A percentile compares a stretch with the other conserved stretches of the same genome.
Conservation (phyloP, 2,888 invertebrate species). For the Oxytorus armatus region DNA sequence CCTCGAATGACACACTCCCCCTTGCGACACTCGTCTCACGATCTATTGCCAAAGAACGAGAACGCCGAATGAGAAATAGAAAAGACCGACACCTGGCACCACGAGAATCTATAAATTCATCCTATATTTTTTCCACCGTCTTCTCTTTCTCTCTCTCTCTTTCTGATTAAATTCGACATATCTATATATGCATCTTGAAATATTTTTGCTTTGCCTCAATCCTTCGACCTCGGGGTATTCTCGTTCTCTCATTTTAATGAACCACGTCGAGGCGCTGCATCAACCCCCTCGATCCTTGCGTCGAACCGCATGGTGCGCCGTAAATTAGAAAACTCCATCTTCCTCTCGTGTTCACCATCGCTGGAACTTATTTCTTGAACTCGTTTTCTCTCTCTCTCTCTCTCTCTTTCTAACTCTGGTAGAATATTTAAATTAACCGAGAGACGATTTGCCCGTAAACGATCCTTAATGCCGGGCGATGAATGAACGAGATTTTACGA, state of each 20-base stretch:
- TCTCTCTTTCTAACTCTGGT: conserved; percentile 39
- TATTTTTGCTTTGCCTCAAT: not conserved
- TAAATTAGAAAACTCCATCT: conserved; percentile 61
- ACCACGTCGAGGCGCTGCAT: conserved; percentile 27
- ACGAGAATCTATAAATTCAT: conserved; percentile 25
- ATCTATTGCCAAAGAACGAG: conserved; percentile 21
- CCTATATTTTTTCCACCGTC: conserved; percentile 10
- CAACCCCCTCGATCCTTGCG: conserved; percentile 28
- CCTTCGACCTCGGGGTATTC: not conserved
- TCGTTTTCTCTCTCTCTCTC: not conserved
- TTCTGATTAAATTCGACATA: not conserved
- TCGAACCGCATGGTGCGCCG: conserved; percentile 42
- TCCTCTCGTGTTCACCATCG: conserved; percentile 3
- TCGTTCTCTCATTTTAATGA: conserved; percentile 46
- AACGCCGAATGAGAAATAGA: conserved; percentile 23
- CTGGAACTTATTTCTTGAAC: conserved; percentile 25
- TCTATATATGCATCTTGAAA: conserved; percentile 32
- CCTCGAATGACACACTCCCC: not conserved
- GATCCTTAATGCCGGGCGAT: conserved; percentile 74
- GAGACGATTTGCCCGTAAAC: conserved; percentile 69
- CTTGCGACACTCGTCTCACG: conserved; percentile 1
- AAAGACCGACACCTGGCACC: conserved; percentile 45
- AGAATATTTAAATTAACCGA: conserved; percentile 77
- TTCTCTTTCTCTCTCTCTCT: not conserved
- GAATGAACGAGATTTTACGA: conserved; percentile 70